Base-by-base conservation (phyloP, 1,140 invertebrate species). In the Platyscapa corneri region DNA sequence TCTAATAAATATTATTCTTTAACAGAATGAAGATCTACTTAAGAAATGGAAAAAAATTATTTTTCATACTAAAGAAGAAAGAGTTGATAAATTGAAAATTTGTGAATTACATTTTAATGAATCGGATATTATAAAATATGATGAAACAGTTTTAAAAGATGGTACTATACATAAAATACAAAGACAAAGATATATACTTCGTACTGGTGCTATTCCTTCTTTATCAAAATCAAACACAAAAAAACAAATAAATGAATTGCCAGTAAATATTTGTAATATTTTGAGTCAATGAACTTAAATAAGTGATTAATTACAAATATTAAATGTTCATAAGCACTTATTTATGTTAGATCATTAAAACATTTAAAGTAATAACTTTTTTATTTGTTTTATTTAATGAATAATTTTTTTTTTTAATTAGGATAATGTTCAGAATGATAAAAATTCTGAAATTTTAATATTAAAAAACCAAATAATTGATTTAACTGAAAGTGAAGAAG, bases 81-180 rank as follows among this genome's bases (percentile, higher is more conserved):
- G 30, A 39, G 53, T 64, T 80, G 18, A 70, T 53, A 81, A 70
- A 49, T 10, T 42, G 2, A 81, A 60, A 81, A n/a, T 70, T 0
- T 49, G 79, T 70, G 79, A 32, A 30, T 42, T 81, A 20, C 42
- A 80, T n/a, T 80, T 67, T 30, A 65, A 65, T 27, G 34, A 81
- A 46, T 32, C 60, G 64, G 64, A 80, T 67, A 67, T 80, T 42
- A 70, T 70, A 23, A 70, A 70, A 70, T 70, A 49, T 34, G 27
- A 70, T 70, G 42, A 81, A 49, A 70, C 64, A 30, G 0, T 70
- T 70, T n/a, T 80, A 46, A 80, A 80, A 80, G 78, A 65, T 80
- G 60, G 60, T 6, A 80, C 56, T 16, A 23, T 67, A 10, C 42
- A 81, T 30, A 67, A 65, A 42, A 49, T 81, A 39, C 53, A 30